These are phyloP conservation scores for Sebastes matsubarae DNA, from an alignment of 2,797 vertebrate species.

Conservation along the genomic window DNA sequence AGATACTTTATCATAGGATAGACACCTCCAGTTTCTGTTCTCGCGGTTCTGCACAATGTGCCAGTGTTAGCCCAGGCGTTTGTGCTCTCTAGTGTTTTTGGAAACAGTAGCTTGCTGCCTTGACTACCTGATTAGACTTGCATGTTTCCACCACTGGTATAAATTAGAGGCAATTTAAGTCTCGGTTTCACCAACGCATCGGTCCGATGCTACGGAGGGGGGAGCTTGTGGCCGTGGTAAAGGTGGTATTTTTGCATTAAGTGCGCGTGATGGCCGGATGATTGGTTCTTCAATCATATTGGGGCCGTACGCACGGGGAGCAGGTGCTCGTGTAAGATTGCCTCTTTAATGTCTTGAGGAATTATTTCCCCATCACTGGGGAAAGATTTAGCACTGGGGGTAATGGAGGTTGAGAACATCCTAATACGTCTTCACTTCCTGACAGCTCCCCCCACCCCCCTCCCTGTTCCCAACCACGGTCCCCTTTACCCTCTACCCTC, in stretches of 20 bases:
- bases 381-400: constrained; percentile 51
- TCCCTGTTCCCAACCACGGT: constrained; percentile 3
- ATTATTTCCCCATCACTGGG: constrained; percentile 48
- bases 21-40: constrained; percentile 29
- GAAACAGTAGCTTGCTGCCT: constrained; percentile 63
- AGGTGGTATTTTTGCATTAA: constrained; percentile 36
- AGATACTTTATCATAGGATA: constrained; percentile 15
- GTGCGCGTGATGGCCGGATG: constrained; percentile 18
- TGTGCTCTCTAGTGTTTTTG: constrained; percentile 51
- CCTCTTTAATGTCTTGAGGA: constrained; percentile 48
- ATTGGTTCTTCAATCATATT: constrained; percentile 45
- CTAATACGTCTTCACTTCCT: constrained; percentile 58
- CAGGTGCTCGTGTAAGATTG: constrained; percentile 62
- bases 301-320: constrained; percentile 31
- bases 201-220: neutral
- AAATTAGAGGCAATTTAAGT: constrained; percentile 50
- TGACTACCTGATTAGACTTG: constrained; percentile 64
- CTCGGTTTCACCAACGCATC: constrained; percentile 20
- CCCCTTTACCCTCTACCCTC: constrained; percentile 14
- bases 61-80: constrained; percentile 37
- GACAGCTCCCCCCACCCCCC: constrained; percentile 29
- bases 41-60: constrained; percentile 28
- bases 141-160: constrained; percentile 57
- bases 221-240: constrained; percentile 10
- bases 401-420: constrained; percentile 62